Evolutionary conservation across 2,797 vertebrate species (phyloP).

Genomic region (Poeciliopsis gracilis): DNA sequence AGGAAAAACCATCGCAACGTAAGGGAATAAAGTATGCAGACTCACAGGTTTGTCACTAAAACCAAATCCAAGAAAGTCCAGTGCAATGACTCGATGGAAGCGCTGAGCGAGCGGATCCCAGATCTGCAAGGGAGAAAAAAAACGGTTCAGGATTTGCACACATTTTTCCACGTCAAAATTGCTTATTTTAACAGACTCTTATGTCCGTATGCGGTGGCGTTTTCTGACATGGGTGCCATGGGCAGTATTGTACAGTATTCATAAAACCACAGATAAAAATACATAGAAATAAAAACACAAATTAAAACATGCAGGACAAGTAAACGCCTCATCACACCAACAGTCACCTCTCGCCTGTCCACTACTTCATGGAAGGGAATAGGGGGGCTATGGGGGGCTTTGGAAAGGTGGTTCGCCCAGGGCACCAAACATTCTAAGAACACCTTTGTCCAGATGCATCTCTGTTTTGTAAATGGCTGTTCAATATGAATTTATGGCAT

Average conservation of each 20-base stretch:
- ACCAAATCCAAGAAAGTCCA: constrained; percentile 95
- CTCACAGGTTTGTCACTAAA: constrained; percentile 98
- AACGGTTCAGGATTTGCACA: not conserved
- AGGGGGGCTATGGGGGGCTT: too few species aligned
- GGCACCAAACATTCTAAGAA: too few species aligned
- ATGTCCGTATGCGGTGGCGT: too few species aligned
- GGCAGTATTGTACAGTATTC: too few species aligned
- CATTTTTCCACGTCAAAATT: not conserved
- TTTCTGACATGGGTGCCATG: too few species aligned
- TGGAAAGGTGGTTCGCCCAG: too few species aligned
- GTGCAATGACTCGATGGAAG: constrained; percentile 90
- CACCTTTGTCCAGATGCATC: not conserved
- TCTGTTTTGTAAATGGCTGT: not conserved
- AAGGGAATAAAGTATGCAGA: not conserved
- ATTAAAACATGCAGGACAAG: too few species aligned
- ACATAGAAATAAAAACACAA: too few species aligned
- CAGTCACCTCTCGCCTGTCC: too few species aligned
- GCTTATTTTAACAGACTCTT: not conserved
- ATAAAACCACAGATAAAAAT: too few species aligned
- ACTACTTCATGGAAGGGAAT: too few species aligned
- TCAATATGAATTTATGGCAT: not conserved
- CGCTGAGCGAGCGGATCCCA: constrained; percentile 92
- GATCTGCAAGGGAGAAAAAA: constrained; percentile 75
- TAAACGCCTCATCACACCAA: too few species aligned
- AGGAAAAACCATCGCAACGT: not conserved